Base-by-base conservation (phyloP, 64 coral and sea anemone genomes). In the Dendrophyllia cribrosa region DNA sequence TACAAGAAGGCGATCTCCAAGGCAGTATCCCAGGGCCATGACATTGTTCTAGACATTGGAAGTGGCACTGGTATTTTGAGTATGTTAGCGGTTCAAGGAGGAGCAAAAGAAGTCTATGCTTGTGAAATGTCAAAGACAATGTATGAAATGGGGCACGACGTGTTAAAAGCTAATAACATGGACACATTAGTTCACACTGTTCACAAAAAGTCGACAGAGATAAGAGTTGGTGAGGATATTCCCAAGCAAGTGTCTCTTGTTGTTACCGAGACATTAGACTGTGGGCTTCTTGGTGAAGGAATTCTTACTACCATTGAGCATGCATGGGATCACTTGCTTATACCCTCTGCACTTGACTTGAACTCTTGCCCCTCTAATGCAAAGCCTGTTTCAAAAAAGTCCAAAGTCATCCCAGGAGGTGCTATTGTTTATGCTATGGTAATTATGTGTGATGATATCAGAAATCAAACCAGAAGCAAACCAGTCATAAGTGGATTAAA, bases 41-140 rank as follows among this genome's bases (percentile, higher is more conserved):
- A 96, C 44, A 82, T 25, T 15, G 94, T 99, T 7, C 53, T 99
- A 21, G 97, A 99, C 62, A 99, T 99, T 58, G 97, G 97, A 58
- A 99, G 97, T 48, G 97, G 97, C 3, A 96, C 94, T 19, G 94
- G 97, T n/a, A 99, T 99, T 83, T 17, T 99, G 47, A 99, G 97
- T 44, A 99, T 99, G 97, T 99, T 99, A 91, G 97, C 97, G 6
- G 78, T 94, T 8, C 94, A 99, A 25, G 87, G 91, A 6, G 97
- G 94, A 15, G 94, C 97, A 0, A 91, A 91, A 75, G 81, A 91
- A 43, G 97, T 99, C 14, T 96, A 89, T 79, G 97, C 97, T 5
- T 99, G 97, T 79, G 97, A 99, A 59, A 94, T 99, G 94, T 99
- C 97, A 48, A 99, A 99, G 78, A 96, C 97, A 70, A 96, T 99